phyloP scores from a whole-genome alignment of 2,797 vertebrate species.

The Thripadectes ignobilis region DNA sequence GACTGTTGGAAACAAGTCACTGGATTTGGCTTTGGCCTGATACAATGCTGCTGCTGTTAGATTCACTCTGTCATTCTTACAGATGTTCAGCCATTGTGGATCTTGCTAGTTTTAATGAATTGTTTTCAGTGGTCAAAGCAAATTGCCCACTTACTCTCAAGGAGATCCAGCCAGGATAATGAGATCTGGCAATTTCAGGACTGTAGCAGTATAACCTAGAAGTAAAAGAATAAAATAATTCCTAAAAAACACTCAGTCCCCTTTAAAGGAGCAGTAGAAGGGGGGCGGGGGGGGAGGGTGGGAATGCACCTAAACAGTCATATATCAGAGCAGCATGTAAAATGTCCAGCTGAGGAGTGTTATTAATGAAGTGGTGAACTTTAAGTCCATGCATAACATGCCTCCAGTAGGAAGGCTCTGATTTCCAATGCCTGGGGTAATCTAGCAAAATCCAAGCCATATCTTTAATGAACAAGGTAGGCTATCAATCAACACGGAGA shows the following conservation, averaged over 20 bases:
- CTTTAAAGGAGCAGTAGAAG: slow-evolving; percentile 42
- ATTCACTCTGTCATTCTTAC: background rate
- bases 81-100: background rate
- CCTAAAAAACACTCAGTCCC: background rate
- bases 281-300: background rate
- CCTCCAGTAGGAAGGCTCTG: slow-evolving; percentile 61
- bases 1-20: background rate
- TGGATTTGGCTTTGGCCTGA: background rate
- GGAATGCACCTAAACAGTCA: slow-evolving; percentile 50
- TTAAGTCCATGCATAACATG: slow-evolving; percentile 65
- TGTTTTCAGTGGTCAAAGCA: slow-evolving; percentile 22
- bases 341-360: slow-evolving; percentile 62
- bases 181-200: slow-evolving; percentile 4
- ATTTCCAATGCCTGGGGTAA: slow-evolving; percentile 70
- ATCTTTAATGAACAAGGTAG: slow-evolving; percentile 74
- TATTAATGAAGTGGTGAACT: slow-evolving; percentile 73
- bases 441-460: slow-evolving; percentile 56
- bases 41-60: background rate
- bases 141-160: background rate
- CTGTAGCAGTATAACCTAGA: background rate
- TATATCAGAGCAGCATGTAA: slow-evolving; percentile 52
- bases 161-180: slow-evolving; percentile 11
- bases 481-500: slow-evolving; percentile 69
- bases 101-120: background rate
- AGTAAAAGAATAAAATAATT: slow-evolving; percentile 19